A percentile compares a stretch with the other conserved stretches of the same genome.
phyloP scores from a whole-genome alignment of 2,113 vertebrate genomes.

The Bufo bufo region DNA sequence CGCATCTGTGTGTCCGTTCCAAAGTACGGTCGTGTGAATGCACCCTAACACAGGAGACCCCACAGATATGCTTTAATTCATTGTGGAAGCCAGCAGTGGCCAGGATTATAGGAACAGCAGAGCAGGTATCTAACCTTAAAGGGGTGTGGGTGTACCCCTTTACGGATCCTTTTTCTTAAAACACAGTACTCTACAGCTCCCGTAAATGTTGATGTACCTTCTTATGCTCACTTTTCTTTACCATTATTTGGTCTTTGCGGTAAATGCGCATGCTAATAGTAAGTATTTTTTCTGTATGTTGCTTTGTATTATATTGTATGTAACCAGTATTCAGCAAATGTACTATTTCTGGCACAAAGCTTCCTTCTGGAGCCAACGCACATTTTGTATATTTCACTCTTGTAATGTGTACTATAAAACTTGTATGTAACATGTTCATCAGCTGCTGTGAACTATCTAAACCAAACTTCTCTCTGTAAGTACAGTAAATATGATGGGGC shows the following conservation, averaged over 20 bases:
- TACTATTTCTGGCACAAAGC: neutral
- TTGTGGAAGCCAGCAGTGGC: too few relatives aligned
- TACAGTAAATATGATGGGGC: neutral
- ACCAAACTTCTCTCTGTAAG: neutral
- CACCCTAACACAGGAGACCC: too few relatives aligned
- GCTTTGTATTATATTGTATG: constrained; percentile 10
- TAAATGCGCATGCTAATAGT: neutral
- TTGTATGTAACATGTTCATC: constrained; percentile 10
- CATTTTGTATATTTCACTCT: constrained; percentile 21
- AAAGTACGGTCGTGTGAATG: too few relatives aligned
- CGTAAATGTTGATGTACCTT: neutral
- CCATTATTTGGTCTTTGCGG: constrained; percentile 25
- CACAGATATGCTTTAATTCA: too few relatives aligned
- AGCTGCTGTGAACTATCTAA: neutral
- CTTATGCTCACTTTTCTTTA: neutral
- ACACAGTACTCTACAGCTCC: neutral
- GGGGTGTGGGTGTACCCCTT: neutral
- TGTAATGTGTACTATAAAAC: neutral
- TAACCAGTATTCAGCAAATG: neutral
- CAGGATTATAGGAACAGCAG: too few relatives aligned
- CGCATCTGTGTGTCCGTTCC: too few relatives aligned
- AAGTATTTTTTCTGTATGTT: neutral
- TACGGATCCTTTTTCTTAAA: neutral
- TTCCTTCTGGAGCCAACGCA: neutral
- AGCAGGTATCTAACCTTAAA: too few relatives aligned